Evolutionary conservation across 2,113 vertebrate species (phyloP), one percentile per base, ranked within the genome.

Genomic region (Oplegnathus fasciatus): DNA sequence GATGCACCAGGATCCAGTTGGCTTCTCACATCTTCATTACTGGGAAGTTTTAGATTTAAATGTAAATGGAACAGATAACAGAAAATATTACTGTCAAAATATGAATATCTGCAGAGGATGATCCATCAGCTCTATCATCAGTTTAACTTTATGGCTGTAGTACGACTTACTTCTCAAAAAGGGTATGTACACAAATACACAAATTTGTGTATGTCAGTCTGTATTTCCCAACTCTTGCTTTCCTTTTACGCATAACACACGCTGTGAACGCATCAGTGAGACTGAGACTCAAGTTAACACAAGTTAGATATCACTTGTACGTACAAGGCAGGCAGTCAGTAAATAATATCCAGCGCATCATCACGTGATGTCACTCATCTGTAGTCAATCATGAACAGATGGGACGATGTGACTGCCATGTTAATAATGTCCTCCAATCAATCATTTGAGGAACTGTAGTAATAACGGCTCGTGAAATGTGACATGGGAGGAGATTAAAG

Each of bases 401-500:
- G 85, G 86, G 80, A 64, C 48, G 30, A 52, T 48, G 89, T 60
- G 80, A 73, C 79, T 72, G 75, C 73, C 85, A 84, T 86, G 73
- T 80, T 90, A 71, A 67, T 80, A 67, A 76, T 75, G 81, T 80
- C 83, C 65, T 58, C 48, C 81, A 70, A 90, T 91, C 90, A 77
- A 80, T 92, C 85, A 88, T 44, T 22, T 69, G 48, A 75, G 50
- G 30, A 79, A 17, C 20, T 61, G 72, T 24, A 14, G 46, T 62
- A 78, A 54, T 72, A 82, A 64, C 34, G 50, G 42, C 52, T 65
- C 18, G 0, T 79, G 75, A 62, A 48, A 75, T 54, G 81, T 86
- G 78, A 89, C 77, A 44, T 17, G n/a, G 32, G 71, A 86, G 77
- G 68, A 87, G 86, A 91, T 88, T 83, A 85, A 86, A 85, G 48